Conservation (phyloP, 1,140 invertebrate species). For the Pachypeltis micranthus region DNA sequence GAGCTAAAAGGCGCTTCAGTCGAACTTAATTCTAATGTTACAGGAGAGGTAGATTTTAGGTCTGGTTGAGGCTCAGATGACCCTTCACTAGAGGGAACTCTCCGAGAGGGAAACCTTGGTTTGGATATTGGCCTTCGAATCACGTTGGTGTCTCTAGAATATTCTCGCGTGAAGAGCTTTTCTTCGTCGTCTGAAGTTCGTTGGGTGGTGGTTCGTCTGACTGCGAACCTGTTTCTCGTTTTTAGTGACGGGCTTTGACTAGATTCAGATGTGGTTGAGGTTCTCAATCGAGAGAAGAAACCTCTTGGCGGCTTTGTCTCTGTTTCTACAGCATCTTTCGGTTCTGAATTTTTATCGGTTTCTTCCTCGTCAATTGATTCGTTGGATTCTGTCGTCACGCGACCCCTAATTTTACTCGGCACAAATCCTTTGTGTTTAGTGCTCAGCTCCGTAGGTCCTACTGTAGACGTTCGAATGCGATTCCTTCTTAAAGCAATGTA, state of each 20-base stretch:
- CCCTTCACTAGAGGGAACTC: not conserved
- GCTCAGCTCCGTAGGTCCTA: slow-evolving; percentile 1
- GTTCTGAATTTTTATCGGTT: not conserved
- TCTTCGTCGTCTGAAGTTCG: slow-evolving; percentile 2
- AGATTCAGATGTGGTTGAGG: not conserved
- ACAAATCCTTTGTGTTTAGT: slow-evolving; percentile 12
- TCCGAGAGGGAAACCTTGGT: slow-evolving; percentile 5
- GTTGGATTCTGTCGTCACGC: slow-evolving; percentile 7
- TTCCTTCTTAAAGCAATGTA: slow-evolving; percentile 15
- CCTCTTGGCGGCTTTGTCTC: not conserved
- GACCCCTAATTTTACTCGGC: slow-evolving; percentile 1
- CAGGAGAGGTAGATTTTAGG: not conserved
- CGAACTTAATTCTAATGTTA: not conserved
- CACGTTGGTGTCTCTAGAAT: slow-evolving; percentile 16
- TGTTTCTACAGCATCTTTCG: not conserved
- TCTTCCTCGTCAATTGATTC: not conserved
- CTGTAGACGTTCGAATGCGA: slow-evolving; percentile 9
- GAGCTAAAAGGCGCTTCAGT: slow-evolving; percentile 6
- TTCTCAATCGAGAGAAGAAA: not conserved
- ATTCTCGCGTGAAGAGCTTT: slow-evolving; percentile 12
- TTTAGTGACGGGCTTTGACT: not conserved
- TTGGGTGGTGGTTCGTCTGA: not conserved
- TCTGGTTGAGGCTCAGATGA: not conserved
- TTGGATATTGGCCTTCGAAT: slow-evolving; percentile 15
- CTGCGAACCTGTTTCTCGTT: not conserved